Evolutionary conservation across 2,113 vertebrate species (phyloP), one percentile per base, ranked within the genome.

Genomic region (Pseudorectes ferrugineus): DNA sequence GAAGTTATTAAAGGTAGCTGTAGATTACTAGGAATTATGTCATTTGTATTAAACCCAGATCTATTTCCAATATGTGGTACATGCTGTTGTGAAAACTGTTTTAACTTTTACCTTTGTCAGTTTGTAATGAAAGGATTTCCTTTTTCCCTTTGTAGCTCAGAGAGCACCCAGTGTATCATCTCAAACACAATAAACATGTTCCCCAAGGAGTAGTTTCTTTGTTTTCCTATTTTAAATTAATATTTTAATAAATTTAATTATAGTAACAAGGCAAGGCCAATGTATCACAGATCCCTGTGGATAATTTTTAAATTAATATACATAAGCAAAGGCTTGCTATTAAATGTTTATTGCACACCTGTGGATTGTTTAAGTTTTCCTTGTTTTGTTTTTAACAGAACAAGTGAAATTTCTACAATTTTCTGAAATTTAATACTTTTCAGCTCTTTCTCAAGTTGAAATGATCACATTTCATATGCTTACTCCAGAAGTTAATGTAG

Each of bases 61-160:
- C 98, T 98, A 98, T 98, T 98, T 98, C 98, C 98, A 98, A 98
- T 98, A 98, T 98, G 98, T 99, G 98, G 98, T 99, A 98, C 98
- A 98, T 98, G 98, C 98, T 99, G 98, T 99, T 98, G 98, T 99
- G 98, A 98, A 98, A 98, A 98, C 98, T 98, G 98, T 99, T 98
- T 98, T 98, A 98, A 98, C 98, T 98, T 98, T 98, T 98, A 98
- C 98, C 98, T 98, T 98, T 98, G 98, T 99, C 98, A 98, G 98
- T 99, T 99, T 99, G 98, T 99, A 99, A 98, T 98, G 98, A 98
- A 98, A 98, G 98, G 98, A 98, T 98, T 98, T 98, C 98, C 98
- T 98, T 98, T 98, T 98, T 98, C 98, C 98, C 98, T 98, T 99
- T 99, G 98, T 99, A 99, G 98, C 98, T 99, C 98, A 98, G 98